Evolutionary conservation across 2,113 vertebrate genomes (phyloP), one percentile per base, ranked within the genome.

Genomic region (Thoracochromis brauschi): DNA sequence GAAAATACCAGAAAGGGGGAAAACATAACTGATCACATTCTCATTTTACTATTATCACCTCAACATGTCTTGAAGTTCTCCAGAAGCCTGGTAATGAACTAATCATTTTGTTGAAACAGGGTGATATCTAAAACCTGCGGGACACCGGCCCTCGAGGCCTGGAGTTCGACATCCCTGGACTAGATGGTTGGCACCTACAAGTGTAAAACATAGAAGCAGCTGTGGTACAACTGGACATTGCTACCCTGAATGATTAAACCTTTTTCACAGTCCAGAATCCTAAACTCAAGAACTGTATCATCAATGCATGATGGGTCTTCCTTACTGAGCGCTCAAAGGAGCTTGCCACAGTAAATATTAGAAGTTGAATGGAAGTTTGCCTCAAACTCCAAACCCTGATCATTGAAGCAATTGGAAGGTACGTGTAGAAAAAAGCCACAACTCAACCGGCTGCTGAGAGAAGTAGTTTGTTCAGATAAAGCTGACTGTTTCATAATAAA

Each of bases 261-360:
- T 11, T 53, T 53, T 53, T 53, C 51, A 53, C 51, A 53, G 19
- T 0, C 0, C 51, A 54, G n/a, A 12, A 54, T 1, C 51, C n/a
- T 54, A 0, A 54, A 0, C n/a, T 21, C 51, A 12, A 21, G 51
- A 21, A 54, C 0, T 0, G 51, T 7, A 54, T 54, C 51, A 21
- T 21, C 51, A 54, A 1, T 54, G 0, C n/a, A 54, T 54, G 51
- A 12, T 54, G 0, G 51, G 51, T 7, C 51, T 54, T 54, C 10
- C 51, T 54, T 21, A 54, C 51, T 21, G 51, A 54, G n/a, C 3
- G 3, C 6, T 54, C n/a, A 54, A 54, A 54, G 51, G 51, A 54
- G 10, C n/a, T 54, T 54, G 51, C n/a, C 0, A 54, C n/a, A 54
- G 53, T 1, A 54, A 54, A 54, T 54, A 54, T 7, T 21, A 54